A percentile compares a stretch with the other conserved stretches of the same genome.
Evolutionary conservation across 2,113 vertebrate genomes (phyloP).

Genomic region (Dendropsophus ebraccatus): DNA sequence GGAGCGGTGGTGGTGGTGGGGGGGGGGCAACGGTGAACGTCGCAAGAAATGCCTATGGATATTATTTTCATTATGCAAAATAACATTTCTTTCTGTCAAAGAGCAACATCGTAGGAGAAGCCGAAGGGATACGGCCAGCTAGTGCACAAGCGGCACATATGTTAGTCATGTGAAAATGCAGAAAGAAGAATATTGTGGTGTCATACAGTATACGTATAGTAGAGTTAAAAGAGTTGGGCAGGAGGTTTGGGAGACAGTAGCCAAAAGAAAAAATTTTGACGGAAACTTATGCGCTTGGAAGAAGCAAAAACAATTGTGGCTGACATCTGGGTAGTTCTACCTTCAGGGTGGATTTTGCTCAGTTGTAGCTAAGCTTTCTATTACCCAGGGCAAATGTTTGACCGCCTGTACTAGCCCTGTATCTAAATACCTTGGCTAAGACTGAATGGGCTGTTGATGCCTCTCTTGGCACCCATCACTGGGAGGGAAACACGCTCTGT

Average conservation of each 20-base stretch:
- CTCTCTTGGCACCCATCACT: no score
- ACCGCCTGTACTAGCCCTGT: background rate
- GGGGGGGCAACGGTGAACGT: background rate
- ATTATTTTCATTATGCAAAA: slow-evolving; percentile 28
- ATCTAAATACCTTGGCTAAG: background rate
- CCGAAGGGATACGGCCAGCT: background rate
- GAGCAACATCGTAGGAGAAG: background rate
- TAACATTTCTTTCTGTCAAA: slow-evolving; percentile 4
- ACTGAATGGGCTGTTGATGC: no score
- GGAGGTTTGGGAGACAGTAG: background rate
- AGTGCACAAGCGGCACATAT: background rate
- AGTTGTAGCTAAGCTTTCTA: background rate
- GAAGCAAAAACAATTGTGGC: background rate
- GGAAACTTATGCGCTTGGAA: no score
- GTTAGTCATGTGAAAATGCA: background rate
- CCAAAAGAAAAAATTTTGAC: background rate
- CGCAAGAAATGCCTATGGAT: background rate
- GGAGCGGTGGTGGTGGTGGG: no score
- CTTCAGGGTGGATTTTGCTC: no score
- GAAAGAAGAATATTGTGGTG: background rate
- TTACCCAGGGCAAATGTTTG: background rate
- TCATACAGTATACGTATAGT: background rate
- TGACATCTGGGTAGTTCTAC: no score
- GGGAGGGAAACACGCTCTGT: no score
- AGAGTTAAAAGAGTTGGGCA: background rate